phyloP scores from a whole-genome alignment of 2,888 invertebrate genomes.

The Trichogramma evanescens region DNA sequence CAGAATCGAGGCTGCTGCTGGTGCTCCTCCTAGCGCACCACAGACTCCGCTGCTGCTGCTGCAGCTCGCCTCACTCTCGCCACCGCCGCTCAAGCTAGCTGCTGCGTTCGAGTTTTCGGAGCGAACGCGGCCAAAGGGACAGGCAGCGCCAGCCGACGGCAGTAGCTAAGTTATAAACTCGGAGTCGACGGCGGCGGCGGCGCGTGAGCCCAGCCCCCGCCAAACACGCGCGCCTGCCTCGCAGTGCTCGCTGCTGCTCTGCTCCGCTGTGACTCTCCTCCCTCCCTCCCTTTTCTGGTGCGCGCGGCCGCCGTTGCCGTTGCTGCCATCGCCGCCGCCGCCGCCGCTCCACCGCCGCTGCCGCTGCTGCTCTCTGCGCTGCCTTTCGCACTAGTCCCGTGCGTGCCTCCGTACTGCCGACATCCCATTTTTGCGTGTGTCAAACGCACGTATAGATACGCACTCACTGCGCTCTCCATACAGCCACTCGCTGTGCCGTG shows the following conservation, averaged over 20 bases:
- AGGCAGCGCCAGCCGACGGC: constrained; percentile 18
- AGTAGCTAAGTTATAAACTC: neutral
- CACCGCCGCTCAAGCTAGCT: neutral
- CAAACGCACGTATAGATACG: neutral
- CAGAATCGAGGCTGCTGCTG: neutral
- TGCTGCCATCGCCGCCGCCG: neutral
- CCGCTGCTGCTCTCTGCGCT: neutral
- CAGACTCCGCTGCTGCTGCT: neutral
- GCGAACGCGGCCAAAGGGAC: neutral
- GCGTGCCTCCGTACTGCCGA: constrained; percentile 20
- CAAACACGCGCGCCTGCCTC: too few species aligned
- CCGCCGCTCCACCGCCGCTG: neutral
- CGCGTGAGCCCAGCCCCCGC: too few species aligned
- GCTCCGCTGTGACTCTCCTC: neutral
- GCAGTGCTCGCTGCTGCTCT: too few species aligned
- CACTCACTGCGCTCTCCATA: too few species aligned
- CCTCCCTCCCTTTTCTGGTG: neutral
- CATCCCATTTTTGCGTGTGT: neutral
- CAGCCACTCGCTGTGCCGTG: too few species aligned
- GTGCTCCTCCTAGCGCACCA: neutral
- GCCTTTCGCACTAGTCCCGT: constrained; percentile 17
- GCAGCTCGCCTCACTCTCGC: neutral
- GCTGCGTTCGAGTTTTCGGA: neutral
- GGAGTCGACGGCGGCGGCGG: neutral
- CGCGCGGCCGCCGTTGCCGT: neutral